phyloP scores from a whole-genome alignment of 2,888 invertebrate species.

The Caenorhabditis sp. region DNA sequence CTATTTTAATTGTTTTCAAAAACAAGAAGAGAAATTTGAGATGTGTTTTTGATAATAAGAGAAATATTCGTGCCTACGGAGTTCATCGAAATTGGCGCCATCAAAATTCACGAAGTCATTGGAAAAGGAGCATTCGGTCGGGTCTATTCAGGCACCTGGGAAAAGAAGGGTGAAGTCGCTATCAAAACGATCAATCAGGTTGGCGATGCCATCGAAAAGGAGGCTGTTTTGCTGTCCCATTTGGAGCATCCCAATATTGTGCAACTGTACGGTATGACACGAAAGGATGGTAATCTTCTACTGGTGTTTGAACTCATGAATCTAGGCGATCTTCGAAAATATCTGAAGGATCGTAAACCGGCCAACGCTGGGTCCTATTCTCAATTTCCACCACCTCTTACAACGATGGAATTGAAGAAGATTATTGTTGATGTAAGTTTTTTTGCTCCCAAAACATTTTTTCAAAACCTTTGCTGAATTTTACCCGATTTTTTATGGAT shows the following conservation, averaged over 20 bases:
- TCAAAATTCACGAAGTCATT: slow-evolving; percentile 60
- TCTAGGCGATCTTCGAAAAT: slow-evolving; percentile 71
- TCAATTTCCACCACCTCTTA: slow-evolving; percentile 79
- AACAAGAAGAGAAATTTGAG: too few species aligned
- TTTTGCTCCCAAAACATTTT: not conserved
- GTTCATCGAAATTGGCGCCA: slow-evolving; percentile 56
- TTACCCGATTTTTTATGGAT: not conserved
- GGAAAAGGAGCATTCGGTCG: slow-evolving; percentile 68
- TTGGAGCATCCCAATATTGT: slow-evolving; percentile 94
- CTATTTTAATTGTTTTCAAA: too few species aligned
- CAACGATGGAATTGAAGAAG: slow-evolving; percentile 50
- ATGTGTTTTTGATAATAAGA: too few species aligned
- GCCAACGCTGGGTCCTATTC: slow-evolving; percentile 35
- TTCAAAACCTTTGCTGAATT: not conserved
- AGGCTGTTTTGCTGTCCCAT: slow-evolving; percentile 73
- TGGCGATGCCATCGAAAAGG: slow-evolving; percentile 40
- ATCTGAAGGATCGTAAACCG: slow-evolving; percentile 56
- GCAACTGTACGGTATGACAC: slow-evolving; percentile 47
- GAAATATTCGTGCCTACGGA: too few species aligned
- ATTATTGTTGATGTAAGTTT: slow-evolving; percentile 79
- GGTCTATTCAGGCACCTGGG: slow-evolving; percentile 64
- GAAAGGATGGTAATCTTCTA: slow-evolving; percentile 80
- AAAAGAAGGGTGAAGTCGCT: slow-evolving; percentile 40
- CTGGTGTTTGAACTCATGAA: slow-evolving; percentile 93
- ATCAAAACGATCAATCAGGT: slow-evolving; percentile 43